Percentiles rank a stretch among this genome's conserved stretches.
These are phyloP conservation scores for Symphodus melops DNA, from an alignment of 2,113 vertebrate species.

Conservation along the genomic window DNA sequence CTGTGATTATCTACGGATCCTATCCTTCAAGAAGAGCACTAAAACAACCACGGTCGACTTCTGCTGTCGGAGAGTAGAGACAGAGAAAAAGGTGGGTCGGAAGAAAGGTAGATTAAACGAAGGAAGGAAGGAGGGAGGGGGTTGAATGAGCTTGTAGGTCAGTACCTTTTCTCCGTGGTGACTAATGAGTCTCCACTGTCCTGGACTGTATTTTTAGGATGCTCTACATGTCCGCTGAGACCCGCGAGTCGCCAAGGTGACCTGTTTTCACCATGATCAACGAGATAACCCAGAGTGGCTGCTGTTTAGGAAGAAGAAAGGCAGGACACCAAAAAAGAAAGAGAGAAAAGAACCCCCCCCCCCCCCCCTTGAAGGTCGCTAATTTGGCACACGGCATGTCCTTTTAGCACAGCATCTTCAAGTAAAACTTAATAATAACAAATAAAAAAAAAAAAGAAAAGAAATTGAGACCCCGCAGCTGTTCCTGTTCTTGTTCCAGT, in stretches of 20 bases:
- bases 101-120: neutral
- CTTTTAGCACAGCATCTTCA: conserved; percentile 60
- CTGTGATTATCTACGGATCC: conserved; percentile 2
- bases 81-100: neutral
- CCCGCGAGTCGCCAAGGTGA: conserved; percentile 75
- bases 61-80: conserved; percentile 7
- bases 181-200: conserved; percentile 74
- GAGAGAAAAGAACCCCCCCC: conserved; percentile 14
- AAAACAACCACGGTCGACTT: conserved; percentile 6
- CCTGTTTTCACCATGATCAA: conserved; percentile 76
- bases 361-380: conserved; percentile 43
- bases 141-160: conserved; percentile 62
- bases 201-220: conserved; percentile 83
- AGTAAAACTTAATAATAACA: conserved; percentile 37
- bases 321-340: conserved; percentile 3
- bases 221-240: conserved; percentile 73
- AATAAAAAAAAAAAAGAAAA: neutral
- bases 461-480: conserved; percentile 7
- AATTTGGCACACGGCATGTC: conserved; percentile 78
- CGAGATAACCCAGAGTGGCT: conserved; percentile 64
- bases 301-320: conserved; percentile 41
- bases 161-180: conserved; percentile 68
- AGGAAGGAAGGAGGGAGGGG: conserved; percentile 9
- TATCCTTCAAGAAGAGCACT: conserved; percentile 1
- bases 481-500: conserved; percentile 47